A percentile compares a stretch with the other conserved stretches of the same genome.
These are phyloP conservation scores for Cygnus atratus DNA, from an alignment of 2,113 vertebrate species.

Conservation along the genomic window DNA sequence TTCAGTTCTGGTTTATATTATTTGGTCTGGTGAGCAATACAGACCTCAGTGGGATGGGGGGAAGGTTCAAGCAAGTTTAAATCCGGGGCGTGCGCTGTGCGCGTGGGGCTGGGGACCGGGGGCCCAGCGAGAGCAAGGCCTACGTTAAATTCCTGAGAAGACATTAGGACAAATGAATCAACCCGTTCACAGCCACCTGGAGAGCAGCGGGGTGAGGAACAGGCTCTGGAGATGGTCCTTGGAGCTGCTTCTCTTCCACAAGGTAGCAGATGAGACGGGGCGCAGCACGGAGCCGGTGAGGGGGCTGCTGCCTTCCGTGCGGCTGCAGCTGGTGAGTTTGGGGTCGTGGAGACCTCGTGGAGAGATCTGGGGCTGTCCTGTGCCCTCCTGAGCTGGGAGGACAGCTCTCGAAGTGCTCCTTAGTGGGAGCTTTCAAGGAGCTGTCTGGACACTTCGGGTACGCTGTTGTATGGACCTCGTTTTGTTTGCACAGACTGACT, in stretches of 20 bases:
- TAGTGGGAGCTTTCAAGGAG: rapidly evolving
- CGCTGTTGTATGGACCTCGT: background rate
- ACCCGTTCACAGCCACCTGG: background rate
- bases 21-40: background rate
- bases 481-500: background rate
- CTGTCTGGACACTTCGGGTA: rapidly evolving
- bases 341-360: background rate
- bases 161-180: background rate
- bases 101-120: rapidly evolving
- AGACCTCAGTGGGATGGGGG: rapidly evolving
- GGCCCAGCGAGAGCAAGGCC: background rate
- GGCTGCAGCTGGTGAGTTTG: background rate
- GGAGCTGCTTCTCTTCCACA: background rate
- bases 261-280: rapidly evolving
- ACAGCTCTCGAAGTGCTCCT: rapidly evolving
- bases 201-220: background rate
- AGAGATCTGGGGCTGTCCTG: background rate
- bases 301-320: background rate
- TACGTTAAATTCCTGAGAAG: no score
- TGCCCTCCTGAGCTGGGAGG: background rate
- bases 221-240: background rate
- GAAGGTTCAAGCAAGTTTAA: background rate
- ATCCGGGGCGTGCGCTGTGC: background rate
- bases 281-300: background rate
- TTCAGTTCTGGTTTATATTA: background rate